Percentiles rank a stretch among this genome's conserved stretches.
These are phyloP conservation scores for Lophochroa leadbeateri DNA, from an alignment of 2,113 vertebrate species.

Conservation along the genomic window DNA sequence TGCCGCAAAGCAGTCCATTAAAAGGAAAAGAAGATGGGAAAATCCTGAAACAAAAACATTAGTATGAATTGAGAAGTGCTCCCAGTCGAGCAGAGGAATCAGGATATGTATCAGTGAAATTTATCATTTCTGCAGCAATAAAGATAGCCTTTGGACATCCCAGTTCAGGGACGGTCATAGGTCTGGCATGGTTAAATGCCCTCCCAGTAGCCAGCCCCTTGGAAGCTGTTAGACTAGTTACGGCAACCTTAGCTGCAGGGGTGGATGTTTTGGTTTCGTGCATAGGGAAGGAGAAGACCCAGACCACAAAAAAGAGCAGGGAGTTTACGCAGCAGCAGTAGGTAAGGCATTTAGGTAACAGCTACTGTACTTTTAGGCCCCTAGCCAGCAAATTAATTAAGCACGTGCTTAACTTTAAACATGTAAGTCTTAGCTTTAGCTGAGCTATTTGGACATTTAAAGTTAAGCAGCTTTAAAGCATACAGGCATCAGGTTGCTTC, in stretches of 20 bases:
- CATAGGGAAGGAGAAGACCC: background rate
- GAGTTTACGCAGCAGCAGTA: slow-evolving; percentile 21
- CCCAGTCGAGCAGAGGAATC: background rate
- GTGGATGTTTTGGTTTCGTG: background rate
- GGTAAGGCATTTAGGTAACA: slow-evolving; percentile 14
- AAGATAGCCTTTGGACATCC: background rate
- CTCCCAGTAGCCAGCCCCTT: background rate
- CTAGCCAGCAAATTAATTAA: slow-evolving; percentile 55
- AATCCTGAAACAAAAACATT: background rate
- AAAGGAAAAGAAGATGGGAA: slow-evolving; percentile 32
- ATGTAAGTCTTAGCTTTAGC: background rate
- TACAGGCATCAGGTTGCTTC: slow-evolving; percentile 4
- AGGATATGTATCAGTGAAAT: background rate
- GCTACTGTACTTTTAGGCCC: slow-evolving; percentile 17
- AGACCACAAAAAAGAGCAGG: slow-evolving; percentile 40
- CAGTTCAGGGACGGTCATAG: background rate
- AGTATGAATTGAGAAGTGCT: background rate
- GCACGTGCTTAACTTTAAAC: slow-evolving; percentile 10
- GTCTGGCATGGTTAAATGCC: background rate
- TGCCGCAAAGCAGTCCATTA: background rate
- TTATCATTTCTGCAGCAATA: slow-evolving; percentile 9
- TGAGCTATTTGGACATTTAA: background rate
- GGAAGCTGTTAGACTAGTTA: slow-evolving; percentile 1
- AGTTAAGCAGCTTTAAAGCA: slow-evolving; percentile 3
- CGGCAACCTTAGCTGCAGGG: background rate